Conservation (phyloP, 2,888 invertebrate species). For the Megastigmus dorsalis region DNA sequence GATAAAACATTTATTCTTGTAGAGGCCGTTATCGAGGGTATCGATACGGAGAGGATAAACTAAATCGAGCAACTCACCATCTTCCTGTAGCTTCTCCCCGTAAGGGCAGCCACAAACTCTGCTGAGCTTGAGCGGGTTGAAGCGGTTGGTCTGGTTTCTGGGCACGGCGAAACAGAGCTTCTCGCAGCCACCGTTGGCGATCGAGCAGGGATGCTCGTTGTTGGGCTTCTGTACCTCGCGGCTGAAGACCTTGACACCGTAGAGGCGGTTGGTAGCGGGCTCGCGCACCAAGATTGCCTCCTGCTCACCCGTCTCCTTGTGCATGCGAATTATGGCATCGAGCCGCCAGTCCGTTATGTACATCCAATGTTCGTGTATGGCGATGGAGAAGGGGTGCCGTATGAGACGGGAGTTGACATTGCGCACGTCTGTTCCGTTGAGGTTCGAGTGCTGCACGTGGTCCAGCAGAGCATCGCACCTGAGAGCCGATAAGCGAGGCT, state of each 20-base stretch:
- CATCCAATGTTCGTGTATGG: slow-evolving; percentile 92
- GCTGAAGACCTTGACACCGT: slow-evolving; percentile 93
- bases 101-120: slow-evolving; percentile 94
- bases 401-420: slow-evolving; percentile 92
- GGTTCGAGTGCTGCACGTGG: slow-evolving; percentile 94
- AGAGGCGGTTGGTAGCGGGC: slow-evolving; percentile 91
- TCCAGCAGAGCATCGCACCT: slow-evolving; percentile 93
- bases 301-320: slow-evolving; percentile 91
- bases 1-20: no score
- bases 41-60: not conserved
- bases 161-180: slow-evolving; percentile 97
- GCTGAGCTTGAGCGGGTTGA: slow-evolving; percentile 75
- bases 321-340: slow-evolving; percentile 93
- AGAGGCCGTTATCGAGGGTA: no score
- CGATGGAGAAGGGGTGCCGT: slow-evolving; percentile 93
- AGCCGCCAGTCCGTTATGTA: slow-evolving; percentile 98
- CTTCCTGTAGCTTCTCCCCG: slow-evolving; percentile 86
- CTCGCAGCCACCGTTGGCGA: slow-evolving; percentile 92
- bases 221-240: slow-evolving; percentile 83
- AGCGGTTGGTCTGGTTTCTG: slow-evolving; percentile 73
- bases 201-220: slow-evolving; percentile 86
- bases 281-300: slow-evolving; percentile 91
- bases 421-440: slow-evolving; percentile 93
- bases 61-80: slow-evolving; percentile 79
- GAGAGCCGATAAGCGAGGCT: not conserved